phyloP scores from a whole-genome alignment of 2,797 vertebrate species.

The Melanotaenia trifasciata region DNA sequence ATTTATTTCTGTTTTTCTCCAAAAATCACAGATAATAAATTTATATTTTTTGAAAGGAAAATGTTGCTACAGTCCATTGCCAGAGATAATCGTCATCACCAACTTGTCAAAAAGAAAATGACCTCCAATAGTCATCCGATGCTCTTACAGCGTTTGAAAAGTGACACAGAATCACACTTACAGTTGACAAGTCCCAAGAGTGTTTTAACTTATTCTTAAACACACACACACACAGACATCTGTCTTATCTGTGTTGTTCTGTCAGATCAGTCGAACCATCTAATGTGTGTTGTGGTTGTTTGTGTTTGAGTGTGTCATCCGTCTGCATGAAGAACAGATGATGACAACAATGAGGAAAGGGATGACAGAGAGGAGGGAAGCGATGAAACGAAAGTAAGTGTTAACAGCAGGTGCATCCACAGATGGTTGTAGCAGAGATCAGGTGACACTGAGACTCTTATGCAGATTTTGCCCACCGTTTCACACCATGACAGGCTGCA shows the following conservation, averaged over 20 bases:
- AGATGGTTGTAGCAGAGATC: slow-evolving; percentile 53
- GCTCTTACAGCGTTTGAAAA: no score
- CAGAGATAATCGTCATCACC: no score
- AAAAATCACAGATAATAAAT: no score
- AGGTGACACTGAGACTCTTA: slow-evolving; percentile 7
- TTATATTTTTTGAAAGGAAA: no score
- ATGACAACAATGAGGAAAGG: slow-evolving; percentile 22
- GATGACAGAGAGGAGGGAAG: slow-evolving; percentile 29
- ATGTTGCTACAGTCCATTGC: no score
- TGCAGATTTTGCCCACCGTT: not conserved
- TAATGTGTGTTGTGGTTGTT: slow-evolving; percentile 34
- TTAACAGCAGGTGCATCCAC: slow-evolving; percentile 50
- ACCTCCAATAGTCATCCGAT: no score
- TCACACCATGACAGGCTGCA: slow-evolving; percentile 26
- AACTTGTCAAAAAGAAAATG: not conserved
- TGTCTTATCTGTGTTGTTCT: slow-evolving; percentile 26
- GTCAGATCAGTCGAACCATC: slow-evolving; percentile 58
- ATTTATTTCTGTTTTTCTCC: no score
- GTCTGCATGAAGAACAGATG: not conserved
- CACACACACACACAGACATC: not conserved
- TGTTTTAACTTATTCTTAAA: not conserved
- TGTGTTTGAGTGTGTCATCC: slow-evolving; percentile 7
- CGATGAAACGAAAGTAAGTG: slow-evolving; percentile 28
- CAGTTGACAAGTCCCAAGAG: not conserved
- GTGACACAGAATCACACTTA: not conserved